phyloP scores from a whole-genome alignment of 2,888 invertebrate species.

The Anagyrus pseudococci region DNA sequence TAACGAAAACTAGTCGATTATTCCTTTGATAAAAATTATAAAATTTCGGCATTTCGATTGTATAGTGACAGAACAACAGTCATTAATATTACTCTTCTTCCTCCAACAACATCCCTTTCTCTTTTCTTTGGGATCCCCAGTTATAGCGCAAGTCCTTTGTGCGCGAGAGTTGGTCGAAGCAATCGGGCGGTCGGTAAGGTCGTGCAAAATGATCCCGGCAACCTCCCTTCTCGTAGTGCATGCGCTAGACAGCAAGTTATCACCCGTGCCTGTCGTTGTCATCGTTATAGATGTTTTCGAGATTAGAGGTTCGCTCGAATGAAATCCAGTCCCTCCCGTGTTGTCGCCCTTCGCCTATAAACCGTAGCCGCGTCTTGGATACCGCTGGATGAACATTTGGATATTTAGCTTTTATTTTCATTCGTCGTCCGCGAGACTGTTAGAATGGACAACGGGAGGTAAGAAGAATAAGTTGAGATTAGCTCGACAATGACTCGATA shows the following conservation, averaged over 20 bases:
- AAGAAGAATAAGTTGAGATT: neutral
- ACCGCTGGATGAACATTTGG: too few relatives aligned
- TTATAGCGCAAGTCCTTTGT: too few relatives aligned
- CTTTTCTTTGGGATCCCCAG: too few relatives aligned
- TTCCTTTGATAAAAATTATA: too few relatives aligned
- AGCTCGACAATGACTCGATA: constrained; percentile 16
- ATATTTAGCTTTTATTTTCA: too few relatives aligned
- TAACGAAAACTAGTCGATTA: too few relatives aligned
- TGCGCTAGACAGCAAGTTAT: constrained; percentile 44
- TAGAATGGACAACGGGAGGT: neutral
- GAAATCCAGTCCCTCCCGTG: constrained; percentile 41
- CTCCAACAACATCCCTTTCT: constrained; percentile 30
- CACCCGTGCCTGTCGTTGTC: constrained; percentile 48
- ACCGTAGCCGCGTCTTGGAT: too few relatives aligned
- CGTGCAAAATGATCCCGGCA: too few relatives aligned
- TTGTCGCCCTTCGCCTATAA: constrained; percentile 14
- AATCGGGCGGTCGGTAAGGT: too few relatives aligned
- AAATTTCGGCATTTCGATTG: too few relatives aligned
- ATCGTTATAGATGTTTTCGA: constrained; percentile 52
- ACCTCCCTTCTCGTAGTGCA: neutral
- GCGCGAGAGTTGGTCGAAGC: too few relatives aligned
- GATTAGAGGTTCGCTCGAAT: constrained; percentile 50
- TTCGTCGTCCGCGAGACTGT: neutral
- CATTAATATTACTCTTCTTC: neutral
- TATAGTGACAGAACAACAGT: too few relatives aligned